phyloP scores from a whole-genome alignment of 1,140 invertebrate species.

The Leptoteleia sp. region DNA sequence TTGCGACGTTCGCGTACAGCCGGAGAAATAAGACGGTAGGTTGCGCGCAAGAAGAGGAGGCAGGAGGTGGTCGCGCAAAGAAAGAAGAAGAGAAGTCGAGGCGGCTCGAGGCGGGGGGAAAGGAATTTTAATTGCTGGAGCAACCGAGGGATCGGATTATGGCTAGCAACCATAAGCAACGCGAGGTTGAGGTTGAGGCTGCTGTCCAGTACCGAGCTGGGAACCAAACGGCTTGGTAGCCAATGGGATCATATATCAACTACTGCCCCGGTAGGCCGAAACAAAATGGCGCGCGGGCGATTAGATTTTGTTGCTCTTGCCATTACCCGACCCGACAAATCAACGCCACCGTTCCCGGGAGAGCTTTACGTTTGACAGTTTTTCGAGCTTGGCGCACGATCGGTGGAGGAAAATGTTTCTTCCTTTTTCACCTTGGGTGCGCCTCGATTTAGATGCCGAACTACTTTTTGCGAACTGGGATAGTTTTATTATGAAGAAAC shows the following conservation, averaged over 20 bases:
- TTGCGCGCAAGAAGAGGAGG: constrained; percentile 34
- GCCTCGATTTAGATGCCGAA: too few relatives aligned
- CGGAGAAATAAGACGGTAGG: constrained; percentile 44
- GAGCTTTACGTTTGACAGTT: neutral
- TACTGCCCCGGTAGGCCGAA: constrained; percentile 75
- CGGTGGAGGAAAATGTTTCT: too few relatives aligned
- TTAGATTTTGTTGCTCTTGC: constrained; percentile 71
- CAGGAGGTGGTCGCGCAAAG: constrained; percentile 35
- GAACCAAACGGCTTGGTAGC: constrained; percentile 78
- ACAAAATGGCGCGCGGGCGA: constrained; percentile 79
- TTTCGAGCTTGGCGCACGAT: too few relatives aligned
- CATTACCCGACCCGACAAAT: constrained; percentile 8
- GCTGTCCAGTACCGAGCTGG: constrained; percentile 74
- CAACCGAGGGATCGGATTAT: constrained; percentile 71
- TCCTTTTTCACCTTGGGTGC: too few relatives aligned
- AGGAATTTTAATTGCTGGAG: constrained; percentile 81
- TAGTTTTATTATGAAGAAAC: too few relatives aligned
- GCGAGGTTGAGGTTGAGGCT: constrained; percentile 75
- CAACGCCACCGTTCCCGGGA: constrained; percentile 2
- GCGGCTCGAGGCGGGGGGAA: constrained; percentile 73
- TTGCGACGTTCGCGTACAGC: constrained; percentile 34
- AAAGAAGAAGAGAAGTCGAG: constrained; percentile 67
- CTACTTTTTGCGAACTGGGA: too few relatives aligned
- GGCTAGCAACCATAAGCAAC: constrained; percentile 71
- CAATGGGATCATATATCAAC: constrained; percentile 81